Percentiles rank a stretch among this genome's conserved stretches.
Conservation (phyloP, 2,888 invertebrate genomes). For the Lamproptera curius region DNA sequence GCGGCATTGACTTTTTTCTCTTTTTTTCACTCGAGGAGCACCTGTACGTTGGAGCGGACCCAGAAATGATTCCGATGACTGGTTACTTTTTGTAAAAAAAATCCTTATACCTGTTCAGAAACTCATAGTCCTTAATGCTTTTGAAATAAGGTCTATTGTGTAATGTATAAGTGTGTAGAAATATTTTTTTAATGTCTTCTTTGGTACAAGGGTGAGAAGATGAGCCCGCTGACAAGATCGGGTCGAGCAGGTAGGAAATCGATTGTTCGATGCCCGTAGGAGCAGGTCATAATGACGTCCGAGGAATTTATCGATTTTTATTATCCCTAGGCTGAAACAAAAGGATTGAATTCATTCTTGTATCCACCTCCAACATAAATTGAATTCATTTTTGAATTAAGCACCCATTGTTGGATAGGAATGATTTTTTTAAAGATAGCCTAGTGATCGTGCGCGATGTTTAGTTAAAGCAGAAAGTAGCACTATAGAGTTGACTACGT, state of each 20-base stretch:
- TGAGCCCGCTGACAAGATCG: constrained; percentile 50
- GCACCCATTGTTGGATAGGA: too few species aligned
- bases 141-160: not conserved
- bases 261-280: constrained; percentile 51
- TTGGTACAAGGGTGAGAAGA: constrained; percentile 53
- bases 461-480: too few species aligned
- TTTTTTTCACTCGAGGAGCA: constrained; percentile 49
- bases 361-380: not conserved
- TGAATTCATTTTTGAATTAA: too few species aligned
- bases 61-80: constrained; percentile 63
- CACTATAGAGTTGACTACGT: too few species aligned
- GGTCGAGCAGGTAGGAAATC: constrained; percentile 66
- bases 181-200: constrained; percentile 46
- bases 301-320: constrained; percentile 16
- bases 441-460: too few species aligned
- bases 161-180: constrained; percentile 5
- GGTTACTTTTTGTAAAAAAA: constrained; percentile 57
- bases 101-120: constrained; percentile 20
- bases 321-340: constrained; percentile 29
- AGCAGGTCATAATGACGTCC: constrained; percentile 26
- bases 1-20: constrained; percentile 46
- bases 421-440: too few species aligned
- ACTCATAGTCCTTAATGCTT: not conserved
- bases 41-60: constrained; percentile 58
- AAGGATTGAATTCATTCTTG: constrained; percentile 39